phyloP scores from a whole-genome alignment of 2,888 invertebrate genomes.

The Leptinotarsa peninsularis region DNA sequence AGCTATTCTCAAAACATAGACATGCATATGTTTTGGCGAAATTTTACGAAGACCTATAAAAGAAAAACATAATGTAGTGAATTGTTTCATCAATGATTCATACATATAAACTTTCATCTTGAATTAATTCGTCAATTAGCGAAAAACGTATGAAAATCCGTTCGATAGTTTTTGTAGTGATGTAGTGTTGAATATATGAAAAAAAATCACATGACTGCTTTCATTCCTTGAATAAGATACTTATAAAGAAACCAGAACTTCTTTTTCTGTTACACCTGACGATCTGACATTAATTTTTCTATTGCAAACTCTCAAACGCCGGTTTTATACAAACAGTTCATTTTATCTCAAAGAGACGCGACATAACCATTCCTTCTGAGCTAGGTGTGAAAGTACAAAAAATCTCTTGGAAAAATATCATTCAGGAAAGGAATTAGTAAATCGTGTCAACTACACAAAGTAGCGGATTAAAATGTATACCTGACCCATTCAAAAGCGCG shows the following conservation, averaged over 20 bases:
- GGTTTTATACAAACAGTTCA: conserved; percentile 9
- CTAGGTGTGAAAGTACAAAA: conserved; percentile 20
- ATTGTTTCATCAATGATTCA: too few species aligned
- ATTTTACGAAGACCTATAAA: too few species aligned
- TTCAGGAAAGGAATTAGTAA: conserved; percentile 35
- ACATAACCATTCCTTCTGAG: conserved; percentile 1
- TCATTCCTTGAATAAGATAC: too few species aligned
- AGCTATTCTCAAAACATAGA: too few species aligned
- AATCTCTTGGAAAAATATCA: conserved; percentile 37
- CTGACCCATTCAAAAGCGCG: conserved; percentile 34
- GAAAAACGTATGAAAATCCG: too few species aligned
- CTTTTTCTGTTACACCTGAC: not conserved
- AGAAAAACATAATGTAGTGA: too few species aligned
- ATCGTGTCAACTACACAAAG: conserved; percentile 40
- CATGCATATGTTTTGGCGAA: too few species aligned
- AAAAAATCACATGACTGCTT: too few species aligned
- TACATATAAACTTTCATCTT: too few species aligned
- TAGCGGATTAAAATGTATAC: conserved; percentile 41
- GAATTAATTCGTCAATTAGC: too few species aligned
- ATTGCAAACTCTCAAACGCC: not conserved
- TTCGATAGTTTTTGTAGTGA: too few species aligned
- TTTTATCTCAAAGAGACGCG: not conserved
- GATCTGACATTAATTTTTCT: not conserved
- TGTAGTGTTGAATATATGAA: too few species aligned
- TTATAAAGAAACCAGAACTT: not conserved